Conservation (phyloP, 2,888 invertebrate species). For the Ametastegia equiseti region DNA sequence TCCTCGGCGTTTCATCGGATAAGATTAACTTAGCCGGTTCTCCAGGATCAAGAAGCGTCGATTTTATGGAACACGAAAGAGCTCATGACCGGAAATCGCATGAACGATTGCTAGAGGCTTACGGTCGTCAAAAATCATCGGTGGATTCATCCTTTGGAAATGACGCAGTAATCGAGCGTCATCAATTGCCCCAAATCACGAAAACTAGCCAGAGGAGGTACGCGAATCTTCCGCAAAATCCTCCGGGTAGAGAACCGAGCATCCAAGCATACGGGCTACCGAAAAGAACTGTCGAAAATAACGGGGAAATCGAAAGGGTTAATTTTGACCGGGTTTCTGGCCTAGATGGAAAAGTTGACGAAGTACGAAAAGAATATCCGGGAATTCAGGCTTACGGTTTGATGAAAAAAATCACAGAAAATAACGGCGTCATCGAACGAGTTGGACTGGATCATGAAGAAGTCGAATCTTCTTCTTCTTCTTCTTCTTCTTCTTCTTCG, state of each 20-base stretch:
- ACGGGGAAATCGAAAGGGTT: slow-evolving; percentile 47
- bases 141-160: neutral
- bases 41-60: neutral
- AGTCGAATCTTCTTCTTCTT: neutral
- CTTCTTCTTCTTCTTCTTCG: neutral
- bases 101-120: neutral
- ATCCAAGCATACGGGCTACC: slow-evolving; percentile 55
- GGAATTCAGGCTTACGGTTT: slow-evolving; percentile 62
- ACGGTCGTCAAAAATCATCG: neutral
- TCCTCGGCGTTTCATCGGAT: neutral
- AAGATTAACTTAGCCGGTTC: neutral
- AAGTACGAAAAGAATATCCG: neutral
- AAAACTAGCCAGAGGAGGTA: slow-evolving; percentile 57
- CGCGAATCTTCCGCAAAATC: slow-evolving; percentile 52
- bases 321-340: slow-evolving; percentile 24
- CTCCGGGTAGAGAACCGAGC: slow-evolving; percentile 52
- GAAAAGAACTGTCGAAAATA: neutral
- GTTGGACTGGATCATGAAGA: slow-evolving; percentile 9
- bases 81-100: neutral
- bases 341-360: slow-evolving; percentile 12
- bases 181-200: no score
- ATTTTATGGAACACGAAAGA: neutral
- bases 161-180: slow-evolving; percentile 53
- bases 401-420: slow-evolving; percentile 53
- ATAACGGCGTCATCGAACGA: slow-evolving; percentile 59